These are phyloP conservation scores for Sardinella longiceps DNA, from an alignment of 2,797 vertebrate species.

Conservation along the genomic window DNA sequence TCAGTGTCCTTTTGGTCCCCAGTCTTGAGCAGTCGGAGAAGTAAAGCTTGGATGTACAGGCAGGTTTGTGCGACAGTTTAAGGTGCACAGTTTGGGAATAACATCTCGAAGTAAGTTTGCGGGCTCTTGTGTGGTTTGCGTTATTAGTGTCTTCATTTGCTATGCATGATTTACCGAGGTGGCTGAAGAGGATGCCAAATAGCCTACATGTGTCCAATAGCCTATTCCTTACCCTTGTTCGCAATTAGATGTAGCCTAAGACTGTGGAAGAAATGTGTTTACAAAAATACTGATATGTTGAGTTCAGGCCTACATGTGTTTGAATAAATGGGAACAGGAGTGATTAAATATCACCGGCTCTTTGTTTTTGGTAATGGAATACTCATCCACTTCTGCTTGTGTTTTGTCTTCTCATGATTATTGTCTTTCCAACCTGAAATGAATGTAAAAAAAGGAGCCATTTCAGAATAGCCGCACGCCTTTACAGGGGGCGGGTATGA, in stretches of 20 bases:
- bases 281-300: not conserved
- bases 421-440: not conserved
- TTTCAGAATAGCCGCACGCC: not conserved
- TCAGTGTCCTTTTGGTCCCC: slow-evolving; percentile 17
- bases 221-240: not conserved
- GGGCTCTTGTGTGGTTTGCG: not conserved
- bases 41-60: slow-evolving; percentile 13
- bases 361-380: not conserved
- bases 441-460: not conserved
- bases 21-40: slow-evolving; percentile 16
- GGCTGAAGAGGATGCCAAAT: not conserved
- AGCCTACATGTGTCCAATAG: not conserved
- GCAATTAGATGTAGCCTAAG: not conserved
- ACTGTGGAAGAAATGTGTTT: not conserved
- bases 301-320: not conserved
- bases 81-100: slow-evolving; percentile 1
- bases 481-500: not conserved
- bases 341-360: not conserved
- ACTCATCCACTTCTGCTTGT: not conserved
- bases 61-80: not conserved
- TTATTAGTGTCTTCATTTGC: not conserved
- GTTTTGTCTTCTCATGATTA: not conserved
- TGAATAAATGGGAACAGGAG: not conserved
- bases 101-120: slow-evolving; percentile 19
- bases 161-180: not conserved